phyloP scores from a whole-genome alignment of 2,888 invertebrate genomes.

The Euspilapteryx auroguttella region DNA sequence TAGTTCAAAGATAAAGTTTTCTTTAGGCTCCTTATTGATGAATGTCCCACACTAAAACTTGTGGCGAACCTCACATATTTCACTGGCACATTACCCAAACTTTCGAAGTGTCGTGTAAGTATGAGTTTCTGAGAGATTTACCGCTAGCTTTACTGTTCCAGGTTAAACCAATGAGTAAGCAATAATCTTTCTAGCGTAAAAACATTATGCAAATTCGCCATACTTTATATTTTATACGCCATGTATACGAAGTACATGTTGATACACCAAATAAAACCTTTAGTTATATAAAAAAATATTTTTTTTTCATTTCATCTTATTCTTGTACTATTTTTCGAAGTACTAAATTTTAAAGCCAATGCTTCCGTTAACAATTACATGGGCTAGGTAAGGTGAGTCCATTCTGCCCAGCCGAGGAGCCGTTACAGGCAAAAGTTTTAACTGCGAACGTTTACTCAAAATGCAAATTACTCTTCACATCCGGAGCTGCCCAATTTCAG shows the following conservation, averaged over 20 bases:
- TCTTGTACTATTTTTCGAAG: no score
- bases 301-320: no score
- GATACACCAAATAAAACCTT: no score
- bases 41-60: neutral
- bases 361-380: no score
- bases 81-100: slow-evolving; percentile 18
- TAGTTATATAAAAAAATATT: no score
- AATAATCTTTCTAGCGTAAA: no score
- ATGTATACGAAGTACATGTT: no score
- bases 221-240: no score
- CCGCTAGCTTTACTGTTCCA: neutral
- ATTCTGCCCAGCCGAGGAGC: slow-evolving; percentile 8
- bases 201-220: no score
- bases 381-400: neutral
- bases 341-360: no score
- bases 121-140: neutral
- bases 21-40: neutral
- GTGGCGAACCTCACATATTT: slow-evolving; percentile 17
- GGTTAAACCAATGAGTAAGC: neutral
- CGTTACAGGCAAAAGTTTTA: slow-evolving; percentile 30
- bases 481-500: no score
- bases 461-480: slow-evolving; percentile 57
- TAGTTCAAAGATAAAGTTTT: no score
- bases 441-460: slow-evolving; percentile 48
- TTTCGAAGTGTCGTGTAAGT: slow-evolving; percentile 13